A percentile compares a stretch with the other conserved stretches of the same genome.
These are phyloP conservation scores for Borostomias antarcticus DNA, from an alignment of 2,797 vertebrate genomes.

Conservation along the genomic window DNA sequence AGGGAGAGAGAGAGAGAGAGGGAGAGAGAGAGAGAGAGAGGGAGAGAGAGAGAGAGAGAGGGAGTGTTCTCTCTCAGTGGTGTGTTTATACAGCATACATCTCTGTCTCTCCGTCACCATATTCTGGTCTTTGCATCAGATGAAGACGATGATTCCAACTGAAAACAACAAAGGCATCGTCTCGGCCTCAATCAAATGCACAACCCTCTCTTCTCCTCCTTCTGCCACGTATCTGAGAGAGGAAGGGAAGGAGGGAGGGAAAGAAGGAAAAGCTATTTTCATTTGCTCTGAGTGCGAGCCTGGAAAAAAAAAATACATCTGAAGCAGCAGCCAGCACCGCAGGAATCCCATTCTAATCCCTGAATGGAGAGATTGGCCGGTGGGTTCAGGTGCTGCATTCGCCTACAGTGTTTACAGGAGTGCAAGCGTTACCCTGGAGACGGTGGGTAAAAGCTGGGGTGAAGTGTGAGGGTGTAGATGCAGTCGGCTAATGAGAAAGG, in stretches of 20 bases:
- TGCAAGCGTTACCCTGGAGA: constrained; percentile 63
- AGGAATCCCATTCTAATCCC: constrained; percentile 51
- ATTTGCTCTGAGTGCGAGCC: not conserved
- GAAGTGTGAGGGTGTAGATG: constrained; percentile 28
- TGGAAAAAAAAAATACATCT: constrained; percentile 10
- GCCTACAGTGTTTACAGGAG: constrained; percentile 51
- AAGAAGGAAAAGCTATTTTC: not conserved
- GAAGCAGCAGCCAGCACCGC: constrained; percentile 32
- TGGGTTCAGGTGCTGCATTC: constrained; percentile 57
- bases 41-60: no score
- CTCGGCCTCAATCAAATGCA: not conserved
- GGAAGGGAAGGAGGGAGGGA: no score
- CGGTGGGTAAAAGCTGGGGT: constrained; percentile 50
- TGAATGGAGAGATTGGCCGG: constrained; percentile 58
- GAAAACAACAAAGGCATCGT: not conserved
- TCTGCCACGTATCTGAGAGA: constrained; percentile 1
- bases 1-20: no score
- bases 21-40: no score
- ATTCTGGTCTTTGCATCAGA: not conserved
- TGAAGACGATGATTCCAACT: not conserved
- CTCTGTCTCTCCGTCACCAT: not conserved
- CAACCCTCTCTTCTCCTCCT: not conserved
- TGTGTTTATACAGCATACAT: not conserved
- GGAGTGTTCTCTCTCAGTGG: no score
- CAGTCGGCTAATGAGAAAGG: constrained; percentile 50